Percentiles rank a stretch among this genome's conserved stretches.
Evolutionary conservation across 2,888 invertebrate genomes (phyloP).

Genomic region (Aphrophora alni): DNA sequence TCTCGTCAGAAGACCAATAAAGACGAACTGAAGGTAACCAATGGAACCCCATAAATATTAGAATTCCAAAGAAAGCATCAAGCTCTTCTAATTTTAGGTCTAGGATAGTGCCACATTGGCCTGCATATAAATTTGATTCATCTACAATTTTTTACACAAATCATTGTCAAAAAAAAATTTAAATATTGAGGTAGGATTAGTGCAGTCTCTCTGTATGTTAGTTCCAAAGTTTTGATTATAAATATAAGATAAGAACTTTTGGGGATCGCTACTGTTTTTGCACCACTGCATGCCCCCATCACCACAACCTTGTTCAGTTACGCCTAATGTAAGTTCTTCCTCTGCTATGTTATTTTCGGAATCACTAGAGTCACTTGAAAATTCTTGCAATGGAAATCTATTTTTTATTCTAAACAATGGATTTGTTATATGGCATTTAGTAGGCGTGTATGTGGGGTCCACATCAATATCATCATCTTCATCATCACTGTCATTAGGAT

Average conservation of each 20-base stretch:
- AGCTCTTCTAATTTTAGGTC: slow-evolving; percentile 23
- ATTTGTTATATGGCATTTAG: too few species aligned
- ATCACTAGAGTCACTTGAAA: too few species aligned
- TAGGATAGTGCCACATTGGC: slow-evolving; percentile 16
- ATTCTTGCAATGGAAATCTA: too few species aligned
- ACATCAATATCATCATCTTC: too few species aligned
- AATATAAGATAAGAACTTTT: not conserved
- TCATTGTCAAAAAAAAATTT: slow-evolving; percentile 2
- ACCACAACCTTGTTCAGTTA: too few species aligned
- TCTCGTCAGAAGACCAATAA: too few species aligned
- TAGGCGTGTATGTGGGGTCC: too few species aligned
- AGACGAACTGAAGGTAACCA: slow-evolving; percentile 15
- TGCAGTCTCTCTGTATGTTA: not conserved
- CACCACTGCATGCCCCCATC: not conserved
- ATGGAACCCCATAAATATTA: slow-evolving; percentile 32
- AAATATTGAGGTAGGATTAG: not conserved
- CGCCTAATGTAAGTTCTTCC: too few species aligned
- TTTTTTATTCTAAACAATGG: too few species aligned
- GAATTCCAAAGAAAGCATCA: slow-evolving; percentile 17
- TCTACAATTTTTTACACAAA: not conserved
- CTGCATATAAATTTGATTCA: slow-evolving; percentile 29
- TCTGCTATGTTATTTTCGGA: too few species aligned
- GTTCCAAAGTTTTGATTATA: not conserved
- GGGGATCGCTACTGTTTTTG: not conserved
- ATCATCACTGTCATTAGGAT: too few species aligned